phyloP scores from a whole-genome alignment of 2,113 vertebrate genomes.

The Periophthalmus modestus region DNA sequence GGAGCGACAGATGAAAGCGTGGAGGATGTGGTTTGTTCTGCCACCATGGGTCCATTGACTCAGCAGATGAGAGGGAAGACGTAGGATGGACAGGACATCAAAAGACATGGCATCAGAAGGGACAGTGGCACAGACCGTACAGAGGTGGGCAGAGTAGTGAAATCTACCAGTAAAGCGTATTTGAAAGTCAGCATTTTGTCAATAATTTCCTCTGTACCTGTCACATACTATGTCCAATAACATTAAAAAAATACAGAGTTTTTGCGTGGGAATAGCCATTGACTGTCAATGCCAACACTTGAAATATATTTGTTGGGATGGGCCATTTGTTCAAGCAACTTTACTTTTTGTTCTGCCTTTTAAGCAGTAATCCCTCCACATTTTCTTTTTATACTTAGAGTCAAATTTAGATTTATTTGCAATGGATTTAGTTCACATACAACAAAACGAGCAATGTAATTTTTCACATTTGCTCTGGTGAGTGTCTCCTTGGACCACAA shows the following conservation, averaged over 20 bases:
- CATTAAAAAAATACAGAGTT: too few species aligned
- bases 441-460: not conserved
- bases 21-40: conserved; percentile 30
- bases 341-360: not conserved
- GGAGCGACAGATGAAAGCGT: conserved; percentile 45
- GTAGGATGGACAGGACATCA: conserved; percentile 46
- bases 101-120: conserved; percentile 17
- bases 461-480: not conserved
- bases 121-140: conserved; percentile 3
- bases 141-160: not conserved
- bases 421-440: conserved; percentile 22
- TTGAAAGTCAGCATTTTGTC: not conserved
- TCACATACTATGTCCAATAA: too few species aligned
- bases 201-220: not conserved
- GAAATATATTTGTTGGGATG: not conserved
- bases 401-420: not conserved
- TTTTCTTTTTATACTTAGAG: not conserved
- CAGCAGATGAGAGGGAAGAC: conserved; percentile 36
- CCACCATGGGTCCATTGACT: conserved; percentile 28
- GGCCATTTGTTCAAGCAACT: not conserved
- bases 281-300: not conserved
- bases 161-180: not conserved
- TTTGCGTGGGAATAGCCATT: too few species aligned
- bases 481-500: conserved; percentile 37
- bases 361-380: not conserved